Evolutionary conservation across 2,113 vertebrate species (phyloP).

Genomic region (Mormyrus iriodes): DNA sequence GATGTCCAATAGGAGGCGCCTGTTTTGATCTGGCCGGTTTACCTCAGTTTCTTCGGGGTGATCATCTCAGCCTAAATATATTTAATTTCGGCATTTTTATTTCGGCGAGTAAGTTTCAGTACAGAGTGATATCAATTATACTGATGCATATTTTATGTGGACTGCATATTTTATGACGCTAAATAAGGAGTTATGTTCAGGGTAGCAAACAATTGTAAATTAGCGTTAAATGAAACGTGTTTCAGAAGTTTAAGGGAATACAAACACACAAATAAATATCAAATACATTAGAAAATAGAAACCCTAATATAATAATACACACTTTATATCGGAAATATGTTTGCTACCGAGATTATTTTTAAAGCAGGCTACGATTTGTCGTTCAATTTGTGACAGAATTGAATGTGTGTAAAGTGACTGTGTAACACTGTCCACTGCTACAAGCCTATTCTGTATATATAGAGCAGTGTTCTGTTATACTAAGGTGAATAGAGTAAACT

Average conservation of each 20-base stretch:
- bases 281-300: neutral
- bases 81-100: neutral
- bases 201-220: neutral
- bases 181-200: neutral
- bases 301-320: neutral
- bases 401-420: neutral
- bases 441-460: neutral
- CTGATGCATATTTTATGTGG: neutral
- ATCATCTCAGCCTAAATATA: neutral
- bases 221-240: neutral
- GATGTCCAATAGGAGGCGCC: slow-evolving; percentile 12
- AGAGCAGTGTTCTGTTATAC: neutral
- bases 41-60: neutral
- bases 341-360: neutral
- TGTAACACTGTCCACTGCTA: neutral
- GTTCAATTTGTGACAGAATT: neutral
- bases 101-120: neutral
- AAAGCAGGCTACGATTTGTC: neutral
- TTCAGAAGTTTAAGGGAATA: neutral
- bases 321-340: neutral
- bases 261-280: neutral
- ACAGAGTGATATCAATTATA: neutral
- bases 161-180: neutral
- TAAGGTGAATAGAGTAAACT: neutral
- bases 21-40: neutral